Percentiles rank a stretch among this genome's conserved stretches.
Conservation (phyloP, 1,140 invertebrate genomes). For the Vanessa atalanta region DNA sequence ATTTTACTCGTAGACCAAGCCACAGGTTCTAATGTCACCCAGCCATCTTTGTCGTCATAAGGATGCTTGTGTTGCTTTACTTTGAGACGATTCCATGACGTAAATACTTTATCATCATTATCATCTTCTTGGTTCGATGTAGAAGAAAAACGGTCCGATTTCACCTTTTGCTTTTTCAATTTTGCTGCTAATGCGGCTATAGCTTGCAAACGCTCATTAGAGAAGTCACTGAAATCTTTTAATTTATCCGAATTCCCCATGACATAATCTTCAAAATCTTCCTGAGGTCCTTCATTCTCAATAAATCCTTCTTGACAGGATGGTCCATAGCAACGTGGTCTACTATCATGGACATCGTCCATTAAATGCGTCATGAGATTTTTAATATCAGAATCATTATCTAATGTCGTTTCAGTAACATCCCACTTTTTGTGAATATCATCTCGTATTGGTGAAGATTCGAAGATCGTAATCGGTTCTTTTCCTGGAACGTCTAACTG, state of each 20-base stretch:
- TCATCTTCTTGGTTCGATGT: conserved; percentile 58
- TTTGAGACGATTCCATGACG: conserved; percentile 79
- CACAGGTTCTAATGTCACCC: conserved; percentile 88
- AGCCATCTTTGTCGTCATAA: conserved; percentile 86
- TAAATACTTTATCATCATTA: conserved; percentile 67
- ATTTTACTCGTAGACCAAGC: conserved; percentile 90
- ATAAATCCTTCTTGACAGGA: conserved; percentile 74
- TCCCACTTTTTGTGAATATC: conserved; percentile 48
- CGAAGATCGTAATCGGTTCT: conserved; percentile 80
- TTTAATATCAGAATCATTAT: conserved; percentile 69
- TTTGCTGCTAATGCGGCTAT: conserved; percentile 72
- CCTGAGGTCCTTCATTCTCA: conserved; percentile 64
- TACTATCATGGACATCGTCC: conserved; percentile 56
- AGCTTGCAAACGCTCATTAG: conserved; percentile 74
- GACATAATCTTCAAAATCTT: conserved; percentile 82
- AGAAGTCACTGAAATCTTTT: conserved; percentile 73
- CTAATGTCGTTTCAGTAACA: conserved; percentile 41
- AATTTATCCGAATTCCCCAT: conserved; percentile 82
- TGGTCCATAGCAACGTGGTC: conserved; percentile 73
- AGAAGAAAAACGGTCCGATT: conserved; percentile 56
- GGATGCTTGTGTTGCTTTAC: conserved; percentile 82
- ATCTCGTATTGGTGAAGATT: conserved; percentile 55
- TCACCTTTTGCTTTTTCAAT: conserved; percentile 62
- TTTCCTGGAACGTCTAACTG: conserved; percentile 79
- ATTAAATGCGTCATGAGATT: conserved; percentile 75